phyloP scores from a whole-genome alignment of 2,113 vertebrate genomes.

The Phylloscopus whistleri region DNA sequence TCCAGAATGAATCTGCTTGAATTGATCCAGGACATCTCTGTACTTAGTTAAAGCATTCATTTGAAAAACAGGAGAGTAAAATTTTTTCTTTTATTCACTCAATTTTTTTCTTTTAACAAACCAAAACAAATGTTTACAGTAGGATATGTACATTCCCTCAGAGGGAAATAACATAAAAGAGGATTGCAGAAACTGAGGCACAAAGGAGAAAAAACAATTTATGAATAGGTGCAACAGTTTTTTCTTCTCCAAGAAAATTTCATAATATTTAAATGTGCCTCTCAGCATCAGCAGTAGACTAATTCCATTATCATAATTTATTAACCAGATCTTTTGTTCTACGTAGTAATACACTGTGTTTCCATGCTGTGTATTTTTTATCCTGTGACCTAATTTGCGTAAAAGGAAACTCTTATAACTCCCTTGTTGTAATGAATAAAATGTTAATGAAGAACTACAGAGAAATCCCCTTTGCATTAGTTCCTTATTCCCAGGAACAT shows the following conservation, averaged over 20 bases:
- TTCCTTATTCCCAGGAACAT: constrained; percentile 80
- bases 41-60: neutral
- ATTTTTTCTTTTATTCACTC: neutral
- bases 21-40: neutral
- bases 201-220: constrained; percentile 36
- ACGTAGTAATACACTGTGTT: constrained; percentile 73
- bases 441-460: constrained; percentile 83
- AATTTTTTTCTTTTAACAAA: constrained; percentile 18
- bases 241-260: constrained; percentile 58
- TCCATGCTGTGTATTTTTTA: constrained; percentile 76
- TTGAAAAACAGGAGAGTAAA: neutral
- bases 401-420: constrained; percentile 82
- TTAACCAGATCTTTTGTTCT: constrained; percentile 82
- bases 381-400: constrained; percentile 81
- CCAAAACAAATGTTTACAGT: constrained; percentile 47
- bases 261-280: constrained; percentile 71
- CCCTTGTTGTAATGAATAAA: constrained; percentile 79
- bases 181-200: constrained; percentile 18
- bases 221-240: constrained; percentile 46
- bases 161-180: constrained; percentile 28
- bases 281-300: constrained; percentile 67
- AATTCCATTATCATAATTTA: constrained; percentile 82
- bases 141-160: constrained; percentile 5
- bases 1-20: neutral
- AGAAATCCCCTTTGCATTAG: constrained; percentile 79